Base-by-base conservation (phyloP, 1,140 invertebrate species). In the Drosophila pachea region DNA sequence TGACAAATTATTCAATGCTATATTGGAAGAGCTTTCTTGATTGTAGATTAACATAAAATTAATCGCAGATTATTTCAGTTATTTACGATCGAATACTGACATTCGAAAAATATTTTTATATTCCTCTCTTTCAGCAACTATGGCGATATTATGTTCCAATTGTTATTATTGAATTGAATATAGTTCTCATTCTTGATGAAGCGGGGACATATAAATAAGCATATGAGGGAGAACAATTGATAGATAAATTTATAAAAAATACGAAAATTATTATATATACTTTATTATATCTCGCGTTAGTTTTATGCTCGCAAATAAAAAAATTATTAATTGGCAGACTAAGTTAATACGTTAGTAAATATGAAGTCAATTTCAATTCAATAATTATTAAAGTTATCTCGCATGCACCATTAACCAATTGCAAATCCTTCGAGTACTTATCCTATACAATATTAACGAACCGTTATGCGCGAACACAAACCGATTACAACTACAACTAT, bases 371-470 rank as follows among this genome's bases (percentile, higher is more conserved):
- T 11, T 40, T 36, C 38, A 55, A 63, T 16, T 49, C 1, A 33
- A 29, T 50, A 43, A 38, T 58, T 14, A 50, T 53, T 49, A 50
- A 32, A 32, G 16, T 29, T 55, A 55, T 45, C 11, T 35, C 38
- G 53, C 68, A 70, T 70, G 68, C 68, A 58, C 62, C 62, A 45
- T 45, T 56, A 38, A 69, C 52, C 47, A 56, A 49, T 9, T 29
- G 54, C 40, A 45, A 43, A 45, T 36, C 9, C 16, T 54, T 29
- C 7, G 3, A 45, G 11, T 33, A n/a, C 12, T 63, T 50, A 68
- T 31, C n/a, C 32, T 14, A 33, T 45, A 42, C 36, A 68, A 14
- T 63, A 54, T 55, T 63, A 63, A 55, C 53, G 32, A 11, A 42
- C 55, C 63, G 48, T 52, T 52, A 52, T 16, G 32, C 38, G 36